phyloP scores from a whole-genome alignment of 64 coral and sea anemone species.

The Pocillopora damicornis region DNA sequence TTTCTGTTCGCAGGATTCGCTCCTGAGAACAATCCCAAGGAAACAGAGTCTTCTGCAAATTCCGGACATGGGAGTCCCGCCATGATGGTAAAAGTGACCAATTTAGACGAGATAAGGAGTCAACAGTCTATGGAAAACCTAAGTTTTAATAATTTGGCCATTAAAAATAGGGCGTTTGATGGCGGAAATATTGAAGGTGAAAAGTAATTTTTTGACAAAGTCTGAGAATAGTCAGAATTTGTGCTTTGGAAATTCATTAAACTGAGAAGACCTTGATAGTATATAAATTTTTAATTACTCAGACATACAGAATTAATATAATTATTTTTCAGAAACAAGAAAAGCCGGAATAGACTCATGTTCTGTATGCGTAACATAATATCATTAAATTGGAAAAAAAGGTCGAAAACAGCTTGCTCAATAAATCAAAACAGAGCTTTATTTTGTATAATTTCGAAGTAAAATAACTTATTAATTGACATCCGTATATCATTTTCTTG shows the following conservation, averaged over 20 bases:
- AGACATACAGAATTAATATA: too few species aligned
- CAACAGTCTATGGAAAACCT: neutral
- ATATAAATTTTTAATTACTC: neutral
- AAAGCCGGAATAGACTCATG: too few species aligned
- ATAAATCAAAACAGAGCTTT: too few species aligned
- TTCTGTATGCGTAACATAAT: too few species aligned
- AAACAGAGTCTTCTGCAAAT: neutral
- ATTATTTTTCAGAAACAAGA: too few species aligned
- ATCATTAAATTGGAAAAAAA: too few species aligned
- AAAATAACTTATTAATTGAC: too few species aligned
- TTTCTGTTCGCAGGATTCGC: slow-evolving; percentile 45
- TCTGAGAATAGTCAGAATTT: too few species aligned
- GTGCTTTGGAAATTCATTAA: neutral
- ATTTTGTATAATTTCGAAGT: too few species aligned
- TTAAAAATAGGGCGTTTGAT: slow-evolving; percentile 1
- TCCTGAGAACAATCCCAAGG: neutral
- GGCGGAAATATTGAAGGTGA: neutral
- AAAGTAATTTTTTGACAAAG: too few species aligned
- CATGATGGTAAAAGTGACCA: neutral
- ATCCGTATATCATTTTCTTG: too few species aligned
- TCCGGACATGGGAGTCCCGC: neutral
- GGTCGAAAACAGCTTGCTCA: too few species aligned
- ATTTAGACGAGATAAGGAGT: slow-evolving; percentile 1
- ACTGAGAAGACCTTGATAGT: neutral
- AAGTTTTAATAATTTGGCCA: neutral